phyloP scores from a whole-genome alignment of 2,113 vertebrate genomes.

The Guaruba guarouba region DNA sequence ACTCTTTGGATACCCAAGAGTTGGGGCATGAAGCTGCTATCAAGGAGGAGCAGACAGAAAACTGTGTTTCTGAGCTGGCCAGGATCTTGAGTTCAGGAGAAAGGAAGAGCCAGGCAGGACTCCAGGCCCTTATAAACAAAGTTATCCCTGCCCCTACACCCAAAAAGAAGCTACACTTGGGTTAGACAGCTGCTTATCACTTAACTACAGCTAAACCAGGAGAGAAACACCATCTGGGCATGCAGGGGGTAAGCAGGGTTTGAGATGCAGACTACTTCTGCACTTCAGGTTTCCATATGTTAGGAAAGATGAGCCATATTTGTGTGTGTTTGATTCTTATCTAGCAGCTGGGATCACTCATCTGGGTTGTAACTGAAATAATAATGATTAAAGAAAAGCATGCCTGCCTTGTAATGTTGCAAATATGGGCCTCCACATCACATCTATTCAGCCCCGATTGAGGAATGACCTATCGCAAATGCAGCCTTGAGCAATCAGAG shows the following conservation, averaged over 20 bases:
- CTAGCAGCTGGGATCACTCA: slow-evolving; percentile 71
- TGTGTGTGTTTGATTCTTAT: slow-evolving; percentile 69
- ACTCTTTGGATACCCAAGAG: neutral
- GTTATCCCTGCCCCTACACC: neutral
- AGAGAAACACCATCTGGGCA: neutral
- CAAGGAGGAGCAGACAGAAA: neutral
- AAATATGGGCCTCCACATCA: slow-evolving; percentile 43
- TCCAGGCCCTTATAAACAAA: neutral
- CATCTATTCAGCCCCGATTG: neutral
- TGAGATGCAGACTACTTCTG: slow-evolving; percentile 18
- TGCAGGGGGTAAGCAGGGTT: neutral
- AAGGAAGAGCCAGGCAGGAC: neutral
- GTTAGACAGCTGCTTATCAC: neutral
- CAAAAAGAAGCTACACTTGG: neutral
- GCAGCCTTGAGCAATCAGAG: slow-evolving; percentile 59
- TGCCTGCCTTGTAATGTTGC: slow-evolving; percentile 59
- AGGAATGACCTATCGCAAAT: slow-evolving; percentile 57
- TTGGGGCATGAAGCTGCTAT: neutral
- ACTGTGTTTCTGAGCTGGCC: neutral
- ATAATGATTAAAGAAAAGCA: slow-evolving; percentile 72
- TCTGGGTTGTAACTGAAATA: slow-evolving; percentile 65
- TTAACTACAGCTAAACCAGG: neutral
- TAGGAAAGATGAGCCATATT: slow-evolving; percentile 65
- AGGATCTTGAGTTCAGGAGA: neutral
- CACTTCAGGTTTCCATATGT: slow-evolving; percentile 59